Base-by-base conservation (phyloP, 2,113 vertebrate species). In the Oryzias woworae region DNA sequence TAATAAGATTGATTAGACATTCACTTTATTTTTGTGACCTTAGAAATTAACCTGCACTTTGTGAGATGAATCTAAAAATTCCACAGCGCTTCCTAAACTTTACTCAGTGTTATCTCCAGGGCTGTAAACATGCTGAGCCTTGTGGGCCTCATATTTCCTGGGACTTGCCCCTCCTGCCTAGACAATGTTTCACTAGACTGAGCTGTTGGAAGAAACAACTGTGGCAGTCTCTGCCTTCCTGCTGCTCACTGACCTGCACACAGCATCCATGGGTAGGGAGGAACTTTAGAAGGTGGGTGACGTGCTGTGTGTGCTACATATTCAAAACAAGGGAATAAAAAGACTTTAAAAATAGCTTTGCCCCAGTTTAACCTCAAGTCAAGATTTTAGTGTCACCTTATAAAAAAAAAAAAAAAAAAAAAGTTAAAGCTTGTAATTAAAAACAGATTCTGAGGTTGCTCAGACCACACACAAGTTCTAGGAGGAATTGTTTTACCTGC, bases 181-280 rank as follows among this genome's bases (percentile, higher is more conserved):
- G 42, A 57, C 66, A 46, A 77, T 69, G 74, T 78, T 73, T 62
- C 77, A 61, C 51, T 50, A 80, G 56, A 69, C 72, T 82, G 83
- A 86, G 66, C 82, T 60, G 58, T 69, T 77, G 58, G 66, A 73
- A 69, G 55, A 62, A 75, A 53, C 36, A 65, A 72, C 44, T 61
- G 66, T 14, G 66, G 71, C 54, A 66, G 43, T n/a, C 23, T n/a
- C 62, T 61, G 72, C 42, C 50, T 77, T 63, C 72, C 65, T 69
- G 67, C 65, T 83, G 75, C 53, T 80, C 71, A 69, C 73, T 76
- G 80, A 81, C 65, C 66, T 53, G 51, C 56, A 64, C 58, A 73
- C 53, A 65, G 55, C 79, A 7, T 63, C 46, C 71, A 62, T n/a
- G 69, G 22, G 65, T 59, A 26, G 53, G 53, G 50, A 78, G 73